Evolutionary conservation across 2,797 vertebrate genomes (phyloP).

Genomic region (Tragelaphus oryx): DNA sequence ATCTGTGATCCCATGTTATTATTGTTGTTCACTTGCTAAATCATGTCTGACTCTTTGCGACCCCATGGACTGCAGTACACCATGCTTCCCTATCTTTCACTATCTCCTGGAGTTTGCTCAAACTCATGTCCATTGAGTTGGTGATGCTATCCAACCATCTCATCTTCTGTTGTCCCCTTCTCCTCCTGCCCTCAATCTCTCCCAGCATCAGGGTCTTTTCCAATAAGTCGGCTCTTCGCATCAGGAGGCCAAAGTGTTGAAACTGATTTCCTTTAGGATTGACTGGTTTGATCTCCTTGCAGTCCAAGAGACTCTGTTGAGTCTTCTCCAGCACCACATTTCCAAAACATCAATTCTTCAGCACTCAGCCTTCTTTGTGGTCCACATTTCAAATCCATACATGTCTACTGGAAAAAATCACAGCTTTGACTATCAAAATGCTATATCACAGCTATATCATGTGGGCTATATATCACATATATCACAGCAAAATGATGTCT

Average conservation of each 20-base stretch:
- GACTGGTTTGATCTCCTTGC: not conserved
- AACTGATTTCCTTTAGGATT: not conserved
- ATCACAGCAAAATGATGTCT: not conserved
- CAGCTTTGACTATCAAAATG: not conserved
- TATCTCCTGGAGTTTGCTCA: not conserved
- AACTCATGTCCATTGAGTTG: not conserved
- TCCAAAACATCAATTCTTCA: not conserved
- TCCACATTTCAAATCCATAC: not conserved
- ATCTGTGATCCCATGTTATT: not conserved
- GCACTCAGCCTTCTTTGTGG: not conserved
- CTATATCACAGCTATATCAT: not conserved
- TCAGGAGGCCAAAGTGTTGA: not conserved
- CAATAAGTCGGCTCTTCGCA: not conserved
- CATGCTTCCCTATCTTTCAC: not conserved
- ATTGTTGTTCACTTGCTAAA: not conserved
- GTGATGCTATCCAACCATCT: not conserved
- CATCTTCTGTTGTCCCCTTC: not conserved
- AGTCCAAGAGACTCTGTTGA: not conserved
- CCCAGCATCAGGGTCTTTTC: not conserved
- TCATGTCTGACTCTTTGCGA: not conserved
- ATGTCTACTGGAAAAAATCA: not conserved
- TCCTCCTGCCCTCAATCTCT: not conserved
- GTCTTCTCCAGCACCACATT: not conserved
- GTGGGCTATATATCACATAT: not conserved
- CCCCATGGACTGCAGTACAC: fast-evolving